Base-by-base conservation (phyloP, 2,888 invertebrate species). In the Drosophila birchii region DNA sequence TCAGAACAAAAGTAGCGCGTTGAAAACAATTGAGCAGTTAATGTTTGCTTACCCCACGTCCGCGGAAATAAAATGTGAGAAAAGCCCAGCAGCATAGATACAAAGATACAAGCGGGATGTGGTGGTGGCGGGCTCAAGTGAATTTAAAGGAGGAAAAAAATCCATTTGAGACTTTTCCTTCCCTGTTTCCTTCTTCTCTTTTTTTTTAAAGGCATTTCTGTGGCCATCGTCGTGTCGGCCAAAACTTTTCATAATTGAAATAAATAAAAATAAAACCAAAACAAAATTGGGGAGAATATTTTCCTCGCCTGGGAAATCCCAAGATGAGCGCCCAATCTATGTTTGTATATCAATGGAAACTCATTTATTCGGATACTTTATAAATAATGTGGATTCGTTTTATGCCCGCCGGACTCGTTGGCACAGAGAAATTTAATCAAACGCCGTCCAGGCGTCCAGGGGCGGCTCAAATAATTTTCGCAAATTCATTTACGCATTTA, bases 231-330 rank as follows among this genome's bases (percentile, higher is more conserved):
- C 58, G 56, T n/a, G 59, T n/a, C n/a, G 55, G 74, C 54, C 66
- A 60, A 79, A 80, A 80, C 61, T 83, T 83, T 86, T 86, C 76
- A 86, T 83, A 86, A 83, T 83, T 83, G 83, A 86, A 86, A 84
- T 79, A 79, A 68, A 81, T 72, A 78, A 55, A 55, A 45, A 57
- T 60, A 62, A 43, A 39, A 60, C 23, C 49, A 47, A 59, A 55
- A 49, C 39, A 29, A 68, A 66, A 67, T 51, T 59, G 14, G 73
- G 59, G 60, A 71, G 49, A 47, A 70, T 20, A 66, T 54, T 72
- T 81, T 63, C 60, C 75, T 56, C 83, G 77, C 74, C 41, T 54
- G 79, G 86, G 80, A 82, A 80, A 82, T 77, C 57, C 44, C 53
- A 62, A 61, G 39, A 51, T 29, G 56, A 70, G 39, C 45, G 39